Percentiles rank a stretch among this genome's conserved stretches.
Evolutionary conservation across 2,888 invertebrate species (phyloP).

Genomic region (Scrobipalpa costella): DNA sequence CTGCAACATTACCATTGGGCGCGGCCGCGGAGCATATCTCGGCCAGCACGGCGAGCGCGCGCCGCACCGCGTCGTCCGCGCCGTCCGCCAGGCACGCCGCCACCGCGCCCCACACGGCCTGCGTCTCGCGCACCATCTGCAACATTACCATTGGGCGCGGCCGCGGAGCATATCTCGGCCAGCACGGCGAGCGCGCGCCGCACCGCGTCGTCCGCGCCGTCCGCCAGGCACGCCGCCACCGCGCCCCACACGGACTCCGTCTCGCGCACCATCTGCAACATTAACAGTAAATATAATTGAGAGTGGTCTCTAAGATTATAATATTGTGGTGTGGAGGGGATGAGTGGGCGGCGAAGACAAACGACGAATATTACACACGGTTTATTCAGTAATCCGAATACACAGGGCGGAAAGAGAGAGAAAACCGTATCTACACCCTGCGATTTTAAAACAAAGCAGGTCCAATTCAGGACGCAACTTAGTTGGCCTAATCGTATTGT

Average conservation of each 20-base stretch:
- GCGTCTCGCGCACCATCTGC: slow-evolving; percentile 88
- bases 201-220: slow-evolving; percentile 97
- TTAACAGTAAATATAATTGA: no score
- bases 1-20: slow-evolving; percentile 52
- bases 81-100: slow-evolving; percentile 93
- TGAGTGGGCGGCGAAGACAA: no score
- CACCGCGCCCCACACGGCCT: slow-evolving; percentile 87
- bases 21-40: slow-evolving; percentile 81
- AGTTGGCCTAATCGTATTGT: no score
- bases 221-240: slow-evolving; percentile 91
- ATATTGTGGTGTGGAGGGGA: no score
- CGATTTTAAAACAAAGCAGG: no score
- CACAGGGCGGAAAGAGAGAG: no score
- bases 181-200: slow-evolving; percentile 95
- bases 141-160: slow-evolving; percentile 31
- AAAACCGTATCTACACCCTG: no score
- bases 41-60: slow-evolving; percentile 95
- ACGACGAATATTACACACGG: no score
- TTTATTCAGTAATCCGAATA: no score
- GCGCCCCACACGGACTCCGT: slow-evolving; percentile 88
- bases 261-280: slow-evolving; percentile 85
- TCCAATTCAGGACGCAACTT: no score
- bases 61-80: slow-evolving; percentile 97
- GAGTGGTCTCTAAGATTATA: no score
- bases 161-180: slow-evolving; percentile 85